Percentiles rank a stretch among this genome's conserved stretches.
Conservation (phyloP, 2,888 invertebrate species). For the Sesia bembeciformis region DNA sequence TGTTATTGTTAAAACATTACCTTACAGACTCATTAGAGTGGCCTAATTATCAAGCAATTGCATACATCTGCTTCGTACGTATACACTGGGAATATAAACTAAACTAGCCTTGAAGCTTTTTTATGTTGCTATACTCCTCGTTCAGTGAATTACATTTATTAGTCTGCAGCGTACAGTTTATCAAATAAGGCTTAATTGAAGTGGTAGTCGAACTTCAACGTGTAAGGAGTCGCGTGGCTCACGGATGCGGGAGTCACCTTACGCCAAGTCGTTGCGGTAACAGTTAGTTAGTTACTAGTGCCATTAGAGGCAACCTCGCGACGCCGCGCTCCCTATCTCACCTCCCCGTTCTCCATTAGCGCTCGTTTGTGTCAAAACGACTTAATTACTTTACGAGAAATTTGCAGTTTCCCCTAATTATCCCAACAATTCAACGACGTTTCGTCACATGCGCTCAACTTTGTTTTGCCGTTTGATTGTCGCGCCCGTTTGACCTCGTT, state of each 20-base stretch:
- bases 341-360: conserved; percentile 46
- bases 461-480: conserved; percentile 33
- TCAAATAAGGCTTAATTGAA: no score
- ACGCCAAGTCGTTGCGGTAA: conserved; percentile 47
- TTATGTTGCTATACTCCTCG: no score
- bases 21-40: neutral
- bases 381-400: conserved; percentile 55
- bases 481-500: conserved; percentile 1
- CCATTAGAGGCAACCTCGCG: conserved; percentile 49
- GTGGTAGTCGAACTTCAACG: no score
- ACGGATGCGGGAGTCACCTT: conserved; percentile 20
- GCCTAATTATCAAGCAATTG: neutral
- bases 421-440: conserved; percentile 17
- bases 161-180: no score
- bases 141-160: no score
- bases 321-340: conserved; percentile 35
- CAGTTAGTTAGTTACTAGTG: conserved; percentile 61
- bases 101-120: neutral
- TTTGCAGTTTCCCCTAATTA: conserved; percentile 37
- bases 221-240: no score
- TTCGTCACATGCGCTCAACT: conserved; percentile 21
- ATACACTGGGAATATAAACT: neutral
- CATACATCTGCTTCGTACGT: neutral
- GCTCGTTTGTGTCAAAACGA: conserved; percentile 56
- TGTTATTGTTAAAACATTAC: no score